phyloP scores from a whole-genome alignment of 2,888 invertebrate species.

The Chrysolina haemoptera region DNA sequence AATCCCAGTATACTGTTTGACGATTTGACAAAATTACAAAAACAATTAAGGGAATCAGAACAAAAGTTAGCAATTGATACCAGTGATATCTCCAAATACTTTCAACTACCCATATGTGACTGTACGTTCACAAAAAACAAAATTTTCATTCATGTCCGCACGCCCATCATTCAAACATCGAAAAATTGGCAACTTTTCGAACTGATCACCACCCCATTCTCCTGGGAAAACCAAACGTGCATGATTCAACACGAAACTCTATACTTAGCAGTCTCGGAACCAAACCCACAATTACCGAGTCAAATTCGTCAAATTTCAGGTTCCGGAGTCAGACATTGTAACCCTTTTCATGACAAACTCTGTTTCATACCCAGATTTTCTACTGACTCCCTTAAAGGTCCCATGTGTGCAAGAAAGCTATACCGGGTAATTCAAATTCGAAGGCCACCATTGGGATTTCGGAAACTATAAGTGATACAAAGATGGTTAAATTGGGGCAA shows the following conservation, averaged over 20 bases:
- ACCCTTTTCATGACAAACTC: conserved; percentile 43
- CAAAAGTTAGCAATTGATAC: conserved; percentile 37
- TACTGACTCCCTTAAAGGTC: no score
- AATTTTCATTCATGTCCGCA: conserved; percentile 31
- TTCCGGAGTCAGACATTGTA: conserved; percentile 32
- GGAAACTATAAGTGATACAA: no score
- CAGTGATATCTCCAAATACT: conserved; percentile 31
- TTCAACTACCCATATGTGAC: conserved; percentile 44
- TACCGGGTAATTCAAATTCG: no score
- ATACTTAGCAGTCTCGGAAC: conserved; percentile 34
- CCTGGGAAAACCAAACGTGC: conserved; percentile 45
- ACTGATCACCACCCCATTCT: conserved; percentile 42
- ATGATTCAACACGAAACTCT: conserved; percentile 37
- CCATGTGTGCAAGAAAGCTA: no score
- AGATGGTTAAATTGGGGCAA: no score
- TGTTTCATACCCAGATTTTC: conserved; percentile 42
- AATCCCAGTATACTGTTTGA: conserved; percentile 28
- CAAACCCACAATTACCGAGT: not conserved
- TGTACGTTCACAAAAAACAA: conserved; percentile 34
- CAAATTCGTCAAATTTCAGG: conserved; percentile 43
- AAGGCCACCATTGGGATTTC: no score
- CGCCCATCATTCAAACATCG: conserved; percentile 35
- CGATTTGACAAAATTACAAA: conserved; percentile 33
- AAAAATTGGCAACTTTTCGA: conserved; percentile 42
- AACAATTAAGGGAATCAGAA: conserved; percentile 15